A percentile compares a stretch with the other conserved stretches of the same genome.
Conservation (phyloP, 2,797 vertebrate genomes). For the Notamacropus eugenii region DNA sequence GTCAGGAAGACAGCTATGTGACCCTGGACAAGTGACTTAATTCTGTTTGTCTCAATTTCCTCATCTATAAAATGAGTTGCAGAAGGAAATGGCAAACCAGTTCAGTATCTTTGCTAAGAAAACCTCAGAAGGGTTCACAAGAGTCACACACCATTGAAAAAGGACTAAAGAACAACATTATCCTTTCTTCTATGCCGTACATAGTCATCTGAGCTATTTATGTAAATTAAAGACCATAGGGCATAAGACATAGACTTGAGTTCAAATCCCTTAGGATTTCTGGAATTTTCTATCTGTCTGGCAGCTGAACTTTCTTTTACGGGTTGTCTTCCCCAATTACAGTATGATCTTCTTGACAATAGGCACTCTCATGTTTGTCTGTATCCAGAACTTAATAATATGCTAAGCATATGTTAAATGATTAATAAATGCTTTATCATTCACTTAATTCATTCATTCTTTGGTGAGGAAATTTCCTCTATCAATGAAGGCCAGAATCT, state of each 20-base stretch:
- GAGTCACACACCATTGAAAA: background rate
- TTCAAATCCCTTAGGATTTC: background rate
- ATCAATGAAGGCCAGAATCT: background rate
- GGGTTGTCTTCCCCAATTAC: background rate
- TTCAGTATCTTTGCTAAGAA: background rate
- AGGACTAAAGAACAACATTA: background rate
- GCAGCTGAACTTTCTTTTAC: background rate
- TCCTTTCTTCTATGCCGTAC: background rate
- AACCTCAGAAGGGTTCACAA: background rate
- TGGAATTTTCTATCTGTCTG: background rate
- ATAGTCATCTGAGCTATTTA: background rate
- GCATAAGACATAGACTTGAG: too few relatives aligned
- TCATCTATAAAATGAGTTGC: background rate
- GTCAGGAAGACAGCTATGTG: background rate
- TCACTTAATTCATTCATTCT: background rate
- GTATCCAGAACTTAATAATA: background rate
- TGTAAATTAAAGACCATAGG: background rate
- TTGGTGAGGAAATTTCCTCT: background rate
- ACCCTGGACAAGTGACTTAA: background rate
- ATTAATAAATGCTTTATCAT: background rate
- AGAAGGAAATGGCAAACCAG: background rate
- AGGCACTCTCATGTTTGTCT: background rate
- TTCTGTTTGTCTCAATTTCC: background rate
- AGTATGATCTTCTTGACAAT: background rate
- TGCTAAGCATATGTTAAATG: background rate